Percentiles rank a stretch among this genome's conserved stretches.
phyloP scores from a whole-genome alignment of 2,888 invertebrate genomes.

The Eristalis arbustorum region DNA sequence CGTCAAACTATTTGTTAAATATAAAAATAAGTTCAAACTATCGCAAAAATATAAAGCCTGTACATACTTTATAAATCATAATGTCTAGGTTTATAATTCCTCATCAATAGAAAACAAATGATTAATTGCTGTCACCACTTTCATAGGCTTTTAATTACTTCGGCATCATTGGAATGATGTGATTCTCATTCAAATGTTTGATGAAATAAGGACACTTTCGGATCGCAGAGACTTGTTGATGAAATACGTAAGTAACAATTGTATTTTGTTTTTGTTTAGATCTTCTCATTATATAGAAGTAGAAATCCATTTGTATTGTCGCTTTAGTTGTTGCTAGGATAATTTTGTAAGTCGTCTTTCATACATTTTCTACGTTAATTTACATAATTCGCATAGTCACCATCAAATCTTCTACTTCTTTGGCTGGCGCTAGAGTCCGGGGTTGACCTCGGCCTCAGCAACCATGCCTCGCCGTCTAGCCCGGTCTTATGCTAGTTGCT shows the following conservation, averaged over 20 bases:
- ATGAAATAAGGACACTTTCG: background rate
- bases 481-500: no score
- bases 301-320: no score
- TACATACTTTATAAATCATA: background rate
- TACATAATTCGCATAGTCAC: no score
- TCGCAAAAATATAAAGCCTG: background rate
- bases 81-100: background rate
- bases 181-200: background rate
- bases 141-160: background rate
- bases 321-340: no score
- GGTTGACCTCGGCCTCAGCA: no score
- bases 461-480: no score
- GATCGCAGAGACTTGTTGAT: background rate
- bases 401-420: no score
- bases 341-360: no score
- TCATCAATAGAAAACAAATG: background rate
- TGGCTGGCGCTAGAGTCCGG: no score
- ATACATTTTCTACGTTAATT: no score
- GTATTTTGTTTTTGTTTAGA: background rate
- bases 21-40: background rate
- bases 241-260: background rate
- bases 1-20: no score
- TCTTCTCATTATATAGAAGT: background rate
- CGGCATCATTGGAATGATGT: background rate
- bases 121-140: background rate